Evolutionary conservation across 2,113 vertebrate genomes (phyloP).

Genomic region (Brevimyrus niger): DNA sequence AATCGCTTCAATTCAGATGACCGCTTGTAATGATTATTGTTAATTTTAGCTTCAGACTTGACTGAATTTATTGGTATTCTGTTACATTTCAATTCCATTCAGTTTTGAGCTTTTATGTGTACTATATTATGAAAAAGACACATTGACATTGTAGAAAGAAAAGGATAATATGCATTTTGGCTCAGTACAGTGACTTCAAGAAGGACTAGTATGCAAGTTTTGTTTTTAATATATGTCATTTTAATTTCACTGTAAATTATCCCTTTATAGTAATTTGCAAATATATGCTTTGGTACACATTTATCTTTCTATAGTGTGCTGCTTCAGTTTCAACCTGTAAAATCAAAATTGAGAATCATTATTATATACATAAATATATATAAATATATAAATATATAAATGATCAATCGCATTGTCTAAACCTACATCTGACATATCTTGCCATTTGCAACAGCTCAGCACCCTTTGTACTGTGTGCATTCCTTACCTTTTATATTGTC

Average conservation of each 20-base stretch:
- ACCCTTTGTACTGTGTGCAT: conserved; percentile 99
- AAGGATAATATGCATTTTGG: conserved; percentile 27
- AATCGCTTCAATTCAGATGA: conserved; percentile 25
- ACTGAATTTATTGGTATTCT: conserved; percentile 10
- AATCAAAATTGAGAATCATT: conserved; percentile 41
- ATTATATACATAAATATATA: conserved; percentile 39
- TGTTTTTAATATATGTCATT: conserved; percentile 44
- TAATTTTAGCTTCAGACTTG: conserved; percentile 11
- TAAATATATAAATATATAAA: conserved; percentile 74
- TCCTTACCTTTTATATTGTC: conserved; percentile 98
- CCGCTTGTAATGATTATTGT: conserved; percentile 28
- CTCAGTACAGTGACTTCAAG: background rate
- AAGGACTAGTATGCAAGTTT: conserved; percentile 26
- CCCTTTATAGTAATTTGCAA: conserved; percentile 82
- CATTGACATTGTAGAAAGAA: conserved; percentile 25
- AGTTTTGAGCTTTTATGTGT: conserved; percentile 17
- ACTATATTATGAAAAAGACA: conserved; percentile 7
- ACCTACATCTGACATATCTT: conserved; percentile 83
- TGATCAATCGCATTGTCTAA: conserved; percentile 83
- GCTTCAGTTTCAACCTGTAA: conserved; percentile 58
- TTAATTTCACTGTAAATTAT: conserved; percentile 73
- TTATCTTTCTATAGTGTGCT: conserved; percentile 66
- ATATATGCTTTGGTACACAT: conserved; percentile 87
- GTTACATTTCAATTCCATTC: background rate
- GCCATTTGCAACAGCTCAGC: conserved; percentile 87